phyloP scores from a whole-genome alignment of 2,113 vertebrate species.

The Gavia stellata region DNA sequence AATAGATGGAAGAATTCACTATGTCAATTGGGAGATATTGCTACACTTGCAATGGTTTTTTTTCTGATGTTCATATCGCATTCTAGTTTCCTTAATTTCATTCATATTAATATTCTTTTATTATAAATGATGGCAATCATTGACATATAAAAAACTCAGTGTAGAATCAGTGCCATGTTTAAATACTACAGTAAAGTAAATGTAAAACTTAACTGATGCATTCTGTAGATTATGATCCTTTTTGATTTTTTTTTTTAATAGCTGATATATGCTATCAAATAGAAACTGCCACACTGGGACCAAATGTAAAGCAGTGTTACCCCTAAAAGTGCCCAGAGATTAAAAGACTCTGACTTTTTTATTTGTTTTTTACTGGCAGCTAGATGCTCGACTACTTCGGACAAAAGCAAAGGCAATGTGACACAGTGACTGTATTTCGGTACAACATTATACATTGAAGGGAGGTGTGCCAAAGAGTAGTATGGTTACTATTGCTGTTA shows the following conservation, averaged over 20 bases:
- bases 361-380: neutral
- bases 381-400: neutral
- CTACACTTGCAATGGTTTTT: neutral
- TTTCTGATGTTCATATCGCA: neutral
- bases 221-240: neutral
- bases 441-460: neutral
- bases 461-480: neutral
- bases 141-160: neutral
- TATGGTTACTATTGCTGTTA: neutral
- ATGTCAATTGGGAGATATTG: neutral
- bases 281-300: neutral
- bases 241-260: neutral
- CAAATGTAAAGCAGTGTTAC: neutral
- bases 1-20: neutral
- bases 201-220: neutral
- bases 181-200: neutral
- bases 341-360: neutral
- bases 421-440: neutral
- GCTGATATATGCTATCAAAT: neutral
- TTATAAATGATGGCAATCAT: neutral
- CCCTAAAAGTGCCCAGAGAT: neutral
- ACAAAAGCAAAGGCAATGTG: neutral
- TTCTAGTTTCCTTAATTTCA: conserved; percentile 38
- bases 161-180: neutral
- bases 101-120: neutral